A percentile compares a stretch with the other conserved stretches of the same genome.
Conservation (phyloP, 2,113 vertebrate species). For the Copsychus sechellarum region DNA sequence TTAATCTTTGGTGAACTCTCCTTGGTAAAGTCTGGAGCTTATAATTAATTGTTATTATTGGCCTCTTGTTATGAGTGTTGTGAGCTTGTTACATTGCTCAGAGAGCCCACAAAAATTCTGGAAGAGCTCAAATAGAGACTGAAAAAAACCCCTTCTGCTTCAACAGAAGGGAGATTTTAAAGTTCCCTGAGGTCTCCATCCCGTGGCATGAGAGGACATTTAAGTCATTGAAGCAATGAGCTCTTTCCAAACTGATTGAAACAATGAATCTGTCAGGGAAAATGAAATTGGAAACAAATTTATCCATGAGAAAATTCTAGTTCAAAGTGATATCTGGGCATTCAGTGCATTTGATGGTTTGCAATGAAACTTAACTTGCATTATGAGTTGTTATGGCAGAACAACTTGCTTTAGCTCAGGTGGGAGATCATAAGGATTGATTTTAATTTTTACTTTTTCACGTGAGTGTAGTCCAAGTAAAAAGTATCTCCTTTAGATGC, state of each 20-base stretch:
- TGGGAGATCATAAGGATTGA: not conserved
- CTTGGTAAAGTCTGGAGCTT: not conserved
- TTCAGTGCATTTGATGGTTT: not conserved
- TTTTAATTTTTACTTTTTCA: not conserved
- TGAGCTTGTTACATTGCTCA: not conserved
- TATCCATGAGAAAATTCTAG: not conserved
- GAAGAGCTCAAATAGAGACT: not conserved
- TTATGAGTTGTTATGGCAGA: not conserved
- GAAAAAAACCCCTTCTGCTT: not conserved
- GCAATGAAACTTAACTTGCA: not conserved
- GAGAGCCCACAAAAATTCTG: slow-evolving; percentile 4
- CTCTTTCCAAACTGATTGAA: not conserved
- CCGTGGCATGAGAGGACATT: not conserved
- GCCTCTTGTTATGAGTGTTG: not conserved
- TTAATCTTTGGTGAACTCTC: not conserved
- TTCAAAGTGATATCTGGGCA: not conserved
- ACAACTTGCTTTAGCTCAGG: not conserved
- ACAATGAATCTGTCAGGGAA: not conserved
- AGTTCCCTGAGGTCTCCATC: not conserved
- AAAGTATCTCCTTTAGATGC: not conserved
- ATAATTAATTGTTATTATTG: not conserved
- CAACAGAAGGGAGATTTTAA: not conserved
- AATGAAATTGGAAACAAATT: not conserved
- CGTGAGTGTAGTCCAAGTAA: not conserved
- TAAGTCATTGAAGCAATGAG: not conserved